These are phyloP conservation scores for Enteromius argenteus DNA, from an alignment of 2,797 vertebrate genomes.

Conservation along the genomic window DNA sequence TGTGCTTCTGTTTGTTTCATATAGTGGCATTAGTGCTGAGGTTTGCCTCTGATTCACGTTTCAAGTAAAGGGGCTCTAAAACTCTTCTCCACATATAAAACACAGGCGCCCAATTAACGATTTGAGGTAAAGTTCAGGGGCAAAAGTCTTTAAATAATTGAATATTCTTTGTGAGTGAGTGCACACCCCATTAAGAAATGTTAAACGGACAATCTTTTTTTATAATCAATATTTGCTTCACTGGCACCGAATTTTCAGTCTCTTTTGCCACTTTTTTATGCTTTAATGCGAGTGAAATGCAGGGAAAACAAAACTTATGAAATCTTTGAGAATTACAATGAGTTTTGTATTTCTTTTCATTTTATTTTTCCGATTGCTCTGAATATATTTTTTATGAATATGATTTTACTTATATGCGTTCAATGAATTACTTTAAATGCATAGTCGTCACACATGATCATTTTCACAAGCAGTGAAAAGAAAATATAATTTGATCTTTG, in stretches of 20 bases:
- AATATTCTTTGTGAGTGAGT: constrained; percentile 76
- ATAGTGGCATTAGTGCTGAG: constrained; percentile 87
- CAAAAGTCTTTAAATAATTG: constrained; percentile 85
- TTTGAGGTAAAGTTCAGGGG: constrained; percentile 87
- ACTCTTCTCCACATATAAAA: constrained; percentile 82
- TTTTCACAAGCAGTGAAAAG: background rate
- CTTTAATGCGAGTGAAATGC: background rate
- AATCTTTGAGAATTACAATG: background rate
- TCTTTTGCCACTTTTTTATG: background rate
- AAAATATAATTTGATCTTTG: background rate
- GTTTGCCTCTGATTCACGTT: constrained; percentile 91
- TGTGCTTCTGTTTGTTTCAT: constrained; percentile 84
- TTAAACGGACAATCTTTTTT: constrained; percentile 11
- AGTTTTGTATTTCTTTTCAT: background rate
- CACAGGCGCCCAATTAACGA: constrained; percentile 90
- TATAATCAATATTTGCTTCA: constrained; percentile 20
- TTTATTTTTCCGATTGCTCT: background rate
- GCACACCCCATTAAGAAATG: constrained; percentile 32
- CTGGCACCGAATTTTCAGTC: background rate
- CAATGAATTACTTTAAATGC: background rate
- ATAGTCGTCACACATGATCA: background rate
- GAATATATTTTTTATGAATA: background rate
- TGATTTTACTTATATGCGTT: background rate
- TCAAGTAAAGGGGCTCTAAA: constrained; percentile 83
- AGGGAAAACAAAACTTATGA: background rate